Evolutionary conservation across 2,113 vertebrate species (phyloP).

Genomic region (Neodon shergylaensis): DNA sequence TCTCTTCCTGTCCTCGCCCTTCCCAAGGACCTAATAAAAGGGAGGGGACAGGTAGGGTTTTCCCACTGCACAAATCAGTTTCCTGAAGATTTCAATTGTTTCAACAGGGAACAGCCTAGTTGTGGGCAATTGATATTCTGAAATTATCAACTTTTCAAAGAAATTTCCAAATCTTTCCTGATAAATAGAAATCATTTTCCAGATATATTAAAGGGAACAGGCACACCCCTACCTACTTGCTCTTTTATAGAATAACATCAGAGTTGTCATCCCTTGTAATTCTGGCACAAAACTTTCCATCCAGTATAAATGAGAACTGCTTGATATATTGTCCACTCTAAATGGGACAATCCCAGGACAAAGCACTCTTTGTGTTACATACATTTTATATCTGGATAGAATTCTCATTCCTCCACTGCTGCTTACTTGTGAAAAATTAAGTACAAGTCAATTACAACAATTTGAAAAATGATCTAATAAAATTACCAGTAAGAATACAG

Average conservation of each 20-base stretch:
- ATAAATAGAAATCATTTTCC: conserved; percentile 69
- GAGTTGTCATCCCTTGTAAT: background rate
- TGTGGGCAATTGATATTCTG: conserved; percentile 65
- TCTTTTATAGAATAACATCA: background rate
- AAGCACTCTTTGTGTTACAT: background rate
- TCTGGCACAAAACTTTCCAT: background rate
- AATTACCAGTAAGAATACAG: background rate
- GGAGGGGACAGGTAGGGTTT: conserved; percentile 67
- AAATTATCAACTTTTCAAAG: conserved; percentile 51
- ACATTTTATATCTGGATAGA: background rate
- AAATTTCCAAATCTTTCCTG: conserved; percentile 72
- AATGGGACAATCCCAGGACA: background rate
- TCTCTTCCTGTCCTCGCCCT: conserved; percentile 67
- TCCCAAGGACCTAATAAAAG: conserved; percentile 59
- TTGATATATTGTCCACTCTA: background rate
- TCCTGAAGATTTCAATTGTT: conserved; percentile 71
- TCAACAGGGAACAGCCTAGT: conserved; percentile 46
- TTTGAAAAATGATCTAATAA: conserved; percentile 12
- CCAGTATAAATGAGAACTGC: background rate
- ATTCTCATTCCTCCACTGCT: background rate
- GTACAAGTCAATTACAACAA: background rate
- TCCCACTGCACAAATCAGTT: conserved; percentile 61
- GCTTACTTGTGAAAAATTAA: background rate
- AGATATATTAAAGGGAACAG: conserved; percentile 1
- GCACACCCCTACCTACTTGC: background rate